Evolutionary conservation across 2,113 vertebrate species (phyloP).

Genomic region (Plotosus lineatus): DNA sequence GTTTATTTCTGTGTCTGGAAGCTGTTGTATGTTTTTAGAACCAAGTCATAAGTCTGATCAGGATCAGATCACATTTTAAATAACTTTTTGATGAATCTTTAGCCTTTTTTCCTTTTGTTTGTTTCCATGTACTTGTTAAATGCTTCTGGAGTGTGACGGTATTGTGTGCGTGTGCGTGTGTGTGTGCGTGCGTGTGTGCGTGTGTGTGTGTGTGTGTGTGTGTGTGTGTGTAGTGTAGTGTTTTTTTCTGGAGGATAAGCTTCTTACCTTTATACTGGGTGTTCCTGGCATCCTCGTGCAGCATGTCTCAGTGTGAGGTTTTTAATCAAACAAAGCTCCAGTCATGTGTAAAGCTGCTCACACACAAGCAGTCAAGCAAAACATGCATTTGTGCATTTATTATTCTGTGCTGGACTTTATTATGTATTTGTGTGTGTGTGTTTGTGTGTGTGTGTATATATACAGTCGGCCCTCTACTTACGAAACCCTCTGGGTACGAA

Average conservation of each 20-base stretch:
- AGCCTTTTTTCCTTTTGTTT: not conserved
- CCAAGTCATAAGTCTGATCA: too few species aligned
- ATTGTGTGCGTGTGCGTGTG: too few species aligned
- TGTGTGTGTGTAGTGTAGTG: too few species aligned
- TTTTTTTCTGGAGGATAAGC: not conserved
- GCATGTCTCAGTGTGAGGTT: not conserved
- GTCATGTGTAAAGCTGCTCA: not conserved
- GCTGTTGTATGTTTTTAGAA: too few species aligned
- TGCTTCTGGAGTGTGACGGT: too few species aligned
- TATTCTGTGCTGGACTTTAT: not conserved
- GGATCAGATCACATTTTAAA: not conserved
- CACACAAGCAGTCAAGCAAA: not conserved
- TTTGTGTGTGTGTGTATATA: not conserved
- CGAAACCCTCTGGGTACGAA: too few species aligned
- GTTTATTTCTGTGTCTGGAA: too few species aligned
- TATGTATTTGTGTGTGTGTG: not conserved
- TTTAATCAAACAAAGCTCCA: slow-evolving; percentile 10
- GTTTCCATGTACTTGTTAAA: not conserved
- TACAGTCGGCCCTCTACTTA: not conserved
- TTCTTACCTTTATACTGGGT: not conserved
- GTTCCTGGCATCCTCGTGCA: not conserved
- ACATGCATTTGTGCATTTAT: not conserved
- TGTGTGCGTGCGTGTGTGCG: too few species aligned
- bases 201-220: too few species aligned
- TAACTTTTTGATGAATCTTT: not conserved